Evolutionary conservation across 2,113 vertebrate genomes (phyloP).

Genomic region (Oreocharis arfaki): DNA sequence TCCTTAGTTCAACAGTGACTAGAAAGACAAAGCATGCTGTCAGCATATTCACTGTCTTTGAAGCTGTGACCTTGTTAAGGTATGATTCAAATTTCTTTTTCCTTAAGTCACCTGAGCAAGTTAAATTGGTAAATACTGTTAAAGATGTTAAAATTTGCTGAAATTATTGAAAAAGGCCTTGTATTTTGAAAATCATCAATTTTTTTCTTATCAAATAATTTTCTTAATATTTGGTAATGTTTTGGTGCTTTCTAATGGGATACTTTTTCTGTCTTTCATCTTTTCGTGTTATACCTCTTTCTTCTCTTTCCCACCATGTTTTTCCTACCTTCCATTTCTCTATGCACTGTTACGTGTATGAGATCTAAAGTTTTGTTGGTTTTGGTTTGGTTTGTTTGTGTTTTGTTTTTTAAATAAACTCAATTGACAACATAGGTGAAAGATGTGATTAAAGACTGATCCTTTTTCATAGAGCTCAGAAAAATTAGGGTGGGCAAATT

Average conservation of each 20-base stretch:
- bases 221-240: not conserved
- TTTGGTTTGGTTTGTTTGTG: not conserved
- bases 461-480: not conserved
- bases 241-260: not conserved
- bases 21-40: not conserved
- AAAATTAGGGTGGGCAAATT: not conserved
- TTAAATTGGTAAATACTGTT: not conserved
- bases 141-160: not conserved
- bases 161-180: not conserved
- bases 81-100: not conserved
- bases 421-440: not conserved
- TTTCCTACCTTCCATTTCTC: not conserved
- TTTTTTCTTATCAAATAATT: not conserved
- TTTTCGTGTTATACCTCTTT: not conserved
- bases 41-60: not conserved
- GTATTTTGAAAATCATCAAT: not conserved
- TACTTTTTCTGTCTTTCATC: not conserved
- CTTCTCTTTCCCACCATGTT: not conserved
- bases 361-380: not conserved
- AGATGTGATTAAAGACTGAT: not conserved
- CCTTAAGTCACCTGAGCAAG: not conserved
- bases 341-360: accelerated
- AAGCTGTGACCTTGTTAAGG: not conserved
- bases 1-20: not conserved
- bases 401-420: not conserved